Base-by-base conservation (phyloP, 2,797 vertebrate species). In the Nannoperca australis region DNA sequence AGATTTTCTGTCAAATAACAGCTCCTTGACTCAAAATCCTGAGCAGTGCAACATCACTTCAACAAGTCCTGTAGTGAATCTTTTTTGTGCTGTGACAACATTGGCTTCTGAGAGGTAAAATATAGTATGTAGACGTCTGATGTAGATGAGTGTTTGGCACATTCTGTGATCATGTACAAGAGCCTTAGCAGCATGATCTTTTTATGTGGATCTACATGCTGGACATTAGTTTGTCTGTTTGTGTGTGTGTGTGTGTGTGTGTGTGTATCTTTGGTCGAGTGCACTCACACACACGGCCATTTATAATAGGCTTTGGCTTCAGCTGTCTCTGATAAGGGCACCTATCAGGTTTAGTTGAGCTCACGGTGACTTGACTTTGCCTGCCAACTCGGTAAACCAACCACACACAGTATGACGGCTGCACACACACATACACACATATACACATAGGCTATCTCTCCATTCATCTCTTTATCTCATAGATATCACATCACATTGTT, bases 341-440 rank as follows among this genome's bases (percentile, higher is more conserved):
- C 70, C 84, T 88, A 88, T 87, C 87, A 78, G 80, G 85, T 89
- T 89, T 82, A 85, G 71, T 86, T 75, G 68, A 81, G 81, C 84
- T 91, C 79, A 82, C 20, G 10, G 86, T 74, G 69, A 73, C 75
- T 84, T 87, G 67, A 78, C 80, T 84, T 63, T 64, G 30, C 70
- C 78, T 85, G 88, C 78, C 85, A 91, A 80, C 83, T 86, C 14
- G 22, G 87, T 92, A 91, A 90, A 85, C 85, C 61, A 84, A 86
- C 82, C 83, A 74, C 77, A 65, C 50, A 40, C 38, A 40, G 73
- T 76, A 68, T 50, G 50, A 70, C 15, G 34, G 47, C 20, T 47
- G 22, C 36, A 49, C 59, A 69, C 72, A 55, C 62, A 67, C 36
- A 30, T 27, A 40, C 11, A 64, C 36, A 54, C 66, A 70, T 12